Evolutionary conservation across 2,888 invertebrate genomes (phyloP), one percentile per base, ranked within the genome.

Genomic region (Habrosyne pyritoides): DNA sequence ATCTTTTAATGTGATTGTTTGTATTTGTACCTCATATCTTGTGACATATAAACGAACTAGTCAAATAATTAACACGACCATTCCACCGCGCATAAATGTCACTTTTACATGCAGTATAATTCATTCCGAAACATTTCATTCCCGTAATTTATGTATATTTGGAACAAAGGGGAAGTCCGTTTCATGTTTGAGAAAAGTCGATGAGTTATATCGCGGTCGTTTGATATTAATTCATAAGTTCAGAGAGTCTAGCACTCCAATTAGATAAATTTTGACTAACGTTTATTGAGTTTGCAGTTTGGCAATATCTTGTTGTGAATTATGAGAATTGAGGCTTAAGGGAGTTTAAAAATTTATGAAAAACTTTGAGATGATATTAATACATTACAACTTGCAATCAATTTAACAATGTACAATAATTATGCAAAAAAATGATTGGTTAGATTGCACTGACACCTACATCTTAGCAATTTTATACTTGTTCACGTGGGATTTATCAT

Each of bases 31-130:
- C 72, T 80, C 81, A 76, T 79, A 79, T 66, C 74, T 66, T 57
- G 14, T 42, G 76, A 74, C 77, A 67, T 69, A 77, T 75, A 75
- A 81, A 81, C 79, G 79, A 79, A 74, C 81, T 75, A 81, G 83
- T 81, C 73, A 73, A 79, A 84, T 89, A 89, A 91, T 91, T 89
- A 89, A 86, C 83, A 77, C 74, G 70, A 63, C 78, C 76, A 78
- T 86, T 84, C 72, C 71, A 81, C 71, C 75, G 72, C 64, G 70
- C 84, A 87, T 90, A 82, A 90, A 82, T 79, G 91, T 90, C 91
- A 86, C 74, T 79, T 80, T 81, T 80, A 86, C 81, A 83, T 79
- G 69, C 72, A 71, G 70, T 75, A 87, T 88, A 87, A 83, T 75
- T 89, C 86, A 83, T 84, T 77, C 65, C 63, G 68, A 73, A 70